Base-by-base conservation (phyloP, 35 echinoderm and acorn worm species). In the Eucidaris tribuloides region DNA sequence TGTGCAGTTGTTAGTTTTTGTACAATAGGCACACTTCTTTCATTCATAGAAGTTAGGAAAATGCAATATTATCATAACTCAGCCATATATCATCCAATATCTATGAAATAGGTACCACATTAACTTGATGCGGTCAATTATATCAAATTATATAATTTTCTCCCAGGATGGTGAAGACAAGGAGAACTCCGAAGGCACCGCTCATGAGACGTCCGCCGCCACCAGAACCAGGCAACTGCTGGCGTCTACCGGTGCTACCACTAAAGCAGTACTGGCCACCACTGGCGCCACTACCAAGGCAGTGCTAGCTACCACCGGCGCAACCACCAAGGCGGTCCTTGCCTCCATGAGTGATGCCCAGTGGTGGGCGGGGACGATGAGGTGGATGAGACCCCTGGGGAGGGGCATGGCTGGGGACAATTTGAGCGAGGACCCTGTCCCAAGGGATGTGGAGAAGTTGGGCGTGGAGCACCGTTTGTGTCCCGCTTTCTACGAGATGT, bases 311-410 rank as follows among this genome's bases (percentile, higher is more conserved):
- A 85, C 62, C 45, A 91, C 89, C 3, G 82, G 82, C 3, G 82
- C 82, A n/a, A 91, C 89, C 15, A 88, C 91, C 44, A 93, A 93
- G 41, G 79, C 91, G 30, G 64, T 93, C 3, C 80, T 99, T 7
- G 87, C 90, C 43, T 80, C 86, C 6, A 77, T 99, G 50, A 83
- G 96, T 11, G 86, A 90, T 42, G 62, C 46, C 28, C 39, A 79
- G 42, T 99, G 87, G 81, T 93, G 96, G 82, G 89, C 61, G 71
- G 90, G 89, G 39, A 93, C 93, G 0, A 34, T 93, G 59, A 86
- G 87, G 56, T 99, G 89, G 80, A 77, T 99, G 2, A 77, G 96
- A 46, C 96, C 96, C 18, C 79, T 96, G 20, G 83, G 71, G 58
- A 46, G 83, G 27, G 79, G 46, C 31, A 79, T 83, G 42, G 77